These are phyloP conservation scores for Torymus tubicola DNA, from an alignment of 2,888 invertebrate species.

Conservation along the genomic window DNA sequence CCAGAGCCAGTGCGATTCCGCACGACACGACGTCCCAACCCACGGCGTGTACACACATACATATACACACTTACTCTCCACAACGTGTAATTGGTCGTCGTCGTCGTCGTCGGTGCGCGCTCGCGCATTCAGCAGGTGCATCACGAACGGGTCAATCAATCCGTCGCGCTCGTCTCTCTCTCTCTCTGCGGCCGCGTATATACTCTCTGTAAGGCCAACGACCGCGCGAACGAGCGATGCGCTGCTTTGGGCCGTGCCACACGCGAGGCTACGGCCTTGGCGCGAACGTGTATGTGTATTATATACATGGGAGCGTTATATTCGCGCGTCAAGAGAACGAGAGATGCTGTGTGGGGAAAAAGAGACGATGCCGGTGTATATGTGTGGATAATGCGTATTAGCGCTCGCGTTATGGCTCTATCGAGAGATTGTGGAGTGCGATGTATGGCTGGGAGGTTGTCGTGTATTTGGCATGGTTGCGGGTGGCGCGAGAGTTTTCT, in stretches of 20 bases:
- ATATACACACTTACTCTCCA: too few species aligned
- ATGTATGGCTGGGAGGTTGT: too few species aligned
- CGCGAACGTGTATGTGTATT: background rate
- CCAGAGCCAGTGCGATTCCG: too few species aligned
- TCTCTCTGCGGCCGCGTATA: background rate
- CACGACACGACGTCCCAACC: too few species aligned
- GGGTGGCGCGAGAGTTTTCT: too few species aligned
- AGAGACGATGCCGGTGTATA: too few species aligned
- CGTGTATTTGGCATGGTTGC: too few species aligned
- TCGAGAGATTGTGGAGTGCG: too few species aligned
- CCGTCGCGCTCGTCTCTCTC: slow-evolving; percentile 34
- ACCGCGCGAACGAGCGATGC: slow-evolving; percentile 12
- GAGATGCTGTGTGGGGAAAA: background rate
- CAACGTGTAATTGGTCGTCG: background rate
- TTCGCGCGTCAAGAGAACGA: slow-evolving; percentile 1
- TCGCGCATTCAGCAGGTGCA: slow-evolving; percentile 35
- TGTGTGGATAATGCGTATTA: too few species aligned
- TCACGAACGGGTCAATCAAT: slow-evolving; percentile 44
- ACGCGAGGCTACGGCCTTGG: slow-evolving; percentile 40
- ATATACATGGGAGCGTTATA: background rate
- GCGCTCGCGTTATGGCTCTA: too few species aligned
- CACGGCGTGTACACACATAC: too few species aligned
- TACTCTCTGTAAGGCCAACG: slow-evolving; percentile 18
- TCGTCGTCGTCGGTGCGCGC: too few species aligned
- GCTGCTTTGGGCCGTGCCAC: slow-evolving; percentile 2